Conservation (phyloP, 1,140 invertebrate genomes). For the Leptestheria dahalacensis region DNA sequence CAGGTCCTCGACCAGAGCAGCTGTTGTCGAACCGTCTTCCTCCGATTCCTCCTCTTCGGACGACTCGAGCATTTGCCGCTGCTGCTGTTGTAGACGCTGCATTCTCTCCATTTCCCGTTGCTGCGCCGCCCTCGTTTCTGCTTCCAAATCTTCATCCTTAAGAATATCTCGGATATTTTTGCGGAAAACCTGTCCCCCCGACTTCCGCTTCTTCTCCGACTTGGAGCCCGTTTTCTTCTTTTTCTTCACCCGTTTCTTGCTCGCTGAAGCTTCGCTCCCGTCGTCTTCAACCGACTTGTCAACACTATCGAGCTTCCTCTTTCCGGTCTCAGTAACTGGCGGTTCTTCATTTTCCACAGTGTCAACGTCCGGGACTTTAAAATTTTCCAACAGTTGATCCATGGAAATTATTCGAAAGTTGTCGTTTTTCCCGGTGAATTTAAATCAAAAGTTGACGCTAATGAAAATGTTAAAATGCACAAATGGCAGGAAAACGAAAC, state of each 20-base stretch:
- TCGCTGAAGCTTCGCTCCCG: conserved; percentile 20
- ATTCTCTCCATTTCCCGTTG: conserved; percentile 74
- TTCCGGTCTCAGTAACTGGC: too few relatives aligned
- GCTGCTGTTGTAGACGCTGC: conserved; percentile 25
- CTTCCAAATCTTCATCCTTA: conserved; percentile 79
- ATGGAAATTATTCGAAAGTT: too few relatives aligned
- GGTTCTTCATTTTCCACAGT: too few relatives aligned
- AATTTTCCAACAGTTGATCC: too few relatives aligned
- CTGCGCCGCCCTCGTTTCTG: conserved; percentile 79
- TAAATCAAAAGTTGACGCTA: too few relatives aligned
- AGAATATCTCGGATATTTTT: conserved; percentile 81
- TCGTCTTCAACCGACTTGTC: conserved; percentile 16
- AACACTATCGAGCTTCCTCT: too few relatives aligned
- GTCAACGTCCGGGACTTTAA: too few relatives aligned
- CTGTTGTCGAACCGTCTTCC: conserved; percentile 41
- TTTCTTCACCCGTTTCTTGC: conserved; percentile 18
- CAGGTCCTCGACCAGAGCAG: conserved; percentile 8
- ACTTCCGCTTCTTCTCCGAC: conserved; percentile 17
- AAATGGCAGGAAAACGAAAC: too few relatives aligned
- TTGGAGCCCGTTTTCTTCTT: conserved; percentile 20
- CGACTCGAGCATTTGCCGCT: conserved; percentile 14
- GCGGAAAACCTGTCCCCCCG: conserved; percentile 36
- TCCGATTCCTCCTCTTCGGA: conserved; percentile 48
- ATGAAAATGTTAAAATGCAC: too few relatives aligned
- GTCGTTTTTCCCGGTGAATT: too few relatives aligned